Evolutionary conservation across 2,797 vertebrate genomes (phyloP).

Genomic region (Mallotus villosus): DNA sequence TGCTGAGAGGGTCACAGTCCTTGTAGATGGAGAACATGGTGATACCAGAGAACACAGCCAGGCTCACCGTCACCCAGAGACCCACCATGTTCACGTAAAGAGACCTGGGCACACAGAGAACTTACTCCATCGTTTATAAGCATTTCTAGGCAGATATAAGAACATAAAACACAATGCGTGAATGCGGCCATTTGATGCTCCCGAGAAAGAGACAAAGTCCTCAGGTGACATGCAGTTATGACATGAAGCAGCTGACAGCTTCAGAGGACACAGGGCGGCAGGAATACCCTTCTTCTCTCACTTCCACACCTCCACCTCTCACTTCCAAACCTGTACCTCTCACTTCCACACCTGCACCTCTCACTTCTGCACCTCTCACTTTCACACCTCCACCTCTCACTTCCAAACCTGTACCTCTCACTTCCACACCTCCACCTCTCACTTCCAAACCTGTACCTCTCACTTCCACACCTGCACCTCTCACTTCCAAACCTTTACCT

Average conservation of each 20-base stretch:
- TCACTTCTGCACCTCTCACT: no score
- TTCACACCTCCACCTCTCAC: no score
- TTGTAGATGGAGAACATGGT: conserved; percentile 82
- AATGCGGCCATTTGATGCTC: no score
- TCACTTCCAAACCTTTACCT: no score
- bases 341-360: no score
- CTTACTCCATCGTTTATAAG: not conserved
- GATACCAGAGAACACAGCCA: conserved; percentile 76
- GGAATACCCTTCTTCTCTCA: not conserved
- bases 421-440: no score
- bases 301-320: not conserved
- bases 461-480: no score
- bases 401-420: no score
- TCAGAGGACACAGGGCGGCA: not conserved
- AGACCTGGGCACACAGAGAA: conserved; percentile 60
- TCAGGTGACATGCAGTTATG: not conserved
- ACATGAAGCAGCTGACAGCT: not conserved
- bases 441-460: no score
- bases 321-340: no score
- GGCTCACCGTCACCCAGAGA: conserved; percentile 75
- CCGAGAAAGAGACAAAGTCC: not conserved
- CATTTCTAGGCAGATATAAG: no score
- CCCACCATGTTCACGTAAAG: conserved; percentile 80
- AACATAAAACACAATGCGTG: no score
- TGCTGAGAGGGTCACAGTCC: conserved; percentile 75